Evolutionary conservation across 2,888 invertebrate genomes (phyloP).

Genomic region (Netelia melanura): DNA sequence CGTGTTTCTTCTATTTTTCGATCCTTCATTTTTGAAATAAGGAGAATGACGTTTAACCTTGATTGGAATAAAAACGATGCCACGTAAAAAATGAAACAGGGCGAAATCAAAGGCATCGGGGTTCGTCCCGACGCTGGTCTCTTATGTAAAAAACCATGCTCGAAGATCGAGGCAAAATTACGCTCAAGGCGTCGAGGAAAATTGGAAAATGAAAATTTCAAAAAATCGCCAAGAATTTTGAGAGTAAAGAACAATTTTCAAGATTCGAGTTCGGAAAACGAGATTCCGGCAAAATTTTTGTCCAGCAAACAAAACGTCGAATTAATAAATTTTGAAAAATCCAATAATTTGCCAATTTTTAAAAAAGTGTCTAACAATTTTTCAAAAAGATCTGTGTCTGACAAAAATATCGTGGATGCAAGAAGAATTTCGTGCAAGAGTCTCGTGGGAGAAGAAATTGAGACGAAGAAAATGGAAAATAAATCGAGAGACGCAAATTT

Average conservation of each 20-base stretch:
- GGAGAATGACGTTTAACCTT: conserved; percentile 40
- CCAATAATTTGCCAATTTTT: not conserved
- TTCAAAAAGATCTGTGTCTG: not conserved
- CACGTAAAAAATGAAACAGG: conserved; percentile 46
- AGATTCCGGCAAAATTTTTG: conserved; percentile 52
- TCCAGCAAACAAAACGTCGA: conserved; percentile 67
- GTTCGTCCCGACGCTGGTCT: conserved; percentile 26
- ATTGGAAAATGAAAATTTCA: conserved; percentile 36
- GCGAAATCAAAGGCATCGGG: conserved; percentile 9
- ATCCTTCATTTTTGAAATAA: conserved; percentile 10
- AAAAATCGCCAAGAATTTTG: not conserved
- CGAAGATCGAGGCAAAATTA: conserved; percentile 60
- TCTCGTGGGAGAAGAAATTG: not conserved
- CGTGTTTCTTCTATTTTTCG: not conserved
- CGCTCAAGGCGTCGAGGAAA: conserved; percentile 50
- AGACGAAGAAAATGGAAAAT: conserved; percentile 2
- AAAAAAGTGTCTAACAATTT: conserved; percentile 6
- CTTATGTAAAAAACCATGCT: conserved; percentile 44
- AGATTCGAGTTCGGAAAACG: conserved; percentile 55
- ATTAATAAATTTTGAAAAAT: conserved; percentile 55
- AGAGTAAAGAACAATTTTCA: not conserved
- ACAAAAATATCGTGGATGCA: not conserved
- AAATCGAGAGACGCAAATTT: conserved; percentile 10
- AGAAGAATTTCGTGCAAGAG: not conserved
- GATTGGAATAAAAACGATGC: conserved; percentile 14